A percentile compares a stretch with the other conserved stretches of the same genome.
These are phyloP conservation scores for Mycetomoellerius zeteki DNA, from an alignment of 1,140 invertebrate species.

Conservation along the genomic window DNA sequence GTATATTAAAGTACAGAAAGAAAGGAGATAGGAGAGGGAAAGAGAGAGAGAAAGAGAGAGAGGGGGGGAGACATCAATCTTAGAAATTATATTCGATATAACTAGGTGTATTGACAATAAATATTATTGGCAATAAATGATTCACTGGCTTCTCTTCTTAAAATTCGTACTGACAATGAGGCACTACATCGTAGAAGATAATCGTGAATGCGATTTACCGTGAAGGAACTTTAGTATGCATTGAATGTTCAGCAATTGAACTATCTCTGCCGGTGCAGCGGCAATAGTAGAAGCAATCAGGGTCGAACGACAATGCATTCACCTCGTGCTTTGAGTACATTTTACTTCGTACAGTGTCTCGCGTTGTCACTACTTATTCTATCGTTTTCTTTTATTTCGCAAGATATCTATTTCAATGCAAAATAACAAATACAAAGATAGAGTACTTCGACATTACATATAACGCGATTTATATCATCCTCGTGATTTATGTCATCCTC, in stretches of 20 bases:
- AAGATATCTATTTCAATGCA: constrained; percentile 6
- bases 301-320: constrained; percentile 78
- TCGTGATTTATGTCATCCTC: background rate
- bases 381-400: constrained; percentile 40
- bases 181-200: constrained; percentile 23
- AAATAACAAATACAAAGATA: constrained; percentile 12
- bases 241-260: constrained; percentile 79
- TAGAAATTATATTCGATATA: background rate
- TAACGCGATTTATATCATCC: background rate
- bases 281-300: constrained; percentile 77
- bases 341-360: constrained; percentile 74
- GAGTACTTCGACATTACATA: background rate
- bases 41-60: no score
- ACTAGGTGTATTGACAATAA: background rate
- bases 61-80: no score
- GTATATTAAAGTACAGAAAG: no score
- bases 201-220: constrained; percentile 68
- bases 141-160: background rate
- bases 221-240: constrained; percentile 79
- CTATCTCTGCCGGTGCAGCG: constrained; percentile 74
- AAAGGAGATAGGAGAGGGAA: no score
- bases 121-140: background rate
- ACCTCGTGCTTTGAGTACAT: constrained; percentile 77
- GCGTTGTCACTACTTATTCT: constrained; percentile 60
- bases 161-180: constrained; percentile 1